A percentile compares a stretch with the other conserved stretches of the same genome.
These are phyloP conservation scores for Rhagologus leucostigma DNA, from an alignment of 2,113 vertebrate species.

Conservation along the genomic window DNA sequence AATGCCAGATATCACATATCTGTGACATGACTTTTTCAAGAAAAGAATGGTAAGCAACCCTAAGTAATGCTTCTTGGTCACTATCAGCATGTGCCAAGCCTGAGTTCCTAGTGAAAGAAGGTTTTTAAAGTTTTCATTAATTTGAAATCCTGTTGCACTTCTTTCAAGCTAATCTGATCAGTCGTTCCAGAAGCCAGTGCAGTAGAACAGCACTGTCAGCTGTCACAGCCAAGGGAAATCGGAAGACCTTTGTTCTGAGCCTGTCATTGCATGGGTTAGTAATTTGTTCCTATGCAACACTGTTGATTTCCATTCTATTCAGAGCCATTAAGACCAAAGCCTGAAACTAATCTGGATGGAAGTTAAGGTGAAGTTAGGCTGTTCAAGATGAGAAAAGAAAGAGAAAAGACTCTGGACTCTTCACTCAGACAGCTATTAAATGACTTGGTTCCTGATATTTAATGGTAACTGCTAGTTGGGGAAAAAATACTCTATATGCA, in stretches of 20 bases:
- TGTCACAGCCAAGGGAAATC: background rate
- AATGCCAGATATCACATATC: background rate
- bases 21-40: background rate
- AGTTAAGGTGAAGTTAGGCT: background rate
- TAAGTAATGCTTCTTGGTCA: background rate
- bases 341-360: background rate
- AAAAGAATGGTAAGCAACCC: background rate
- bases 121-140: background rate
- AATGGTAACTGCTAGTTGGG: background rate
- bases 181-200: background rate
- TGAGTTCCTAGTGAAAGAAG: background rate
- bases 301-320: background rate
- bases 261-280: background rate
- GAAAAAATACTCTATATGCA: background rate
- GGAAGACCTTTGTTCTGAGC: background rate
- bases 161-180: background rate
- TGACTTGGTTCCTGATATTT: background rate
- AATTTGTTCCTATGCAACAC: background rate
- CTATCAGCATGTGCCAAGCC: background rate
- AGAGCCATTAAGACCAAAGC: background rate
- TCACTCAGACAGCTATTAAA: background rate
- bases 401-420: background rate
- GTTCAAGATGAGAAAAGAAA: background rate
- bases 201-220: background rate
- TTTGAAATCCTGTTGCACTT: background rate